These are phyloP conservation scores for Ceyx cyanopectus DNA, from an alignment of 2,113 vertebrate species.

Conservation along the genomic window DNA sequence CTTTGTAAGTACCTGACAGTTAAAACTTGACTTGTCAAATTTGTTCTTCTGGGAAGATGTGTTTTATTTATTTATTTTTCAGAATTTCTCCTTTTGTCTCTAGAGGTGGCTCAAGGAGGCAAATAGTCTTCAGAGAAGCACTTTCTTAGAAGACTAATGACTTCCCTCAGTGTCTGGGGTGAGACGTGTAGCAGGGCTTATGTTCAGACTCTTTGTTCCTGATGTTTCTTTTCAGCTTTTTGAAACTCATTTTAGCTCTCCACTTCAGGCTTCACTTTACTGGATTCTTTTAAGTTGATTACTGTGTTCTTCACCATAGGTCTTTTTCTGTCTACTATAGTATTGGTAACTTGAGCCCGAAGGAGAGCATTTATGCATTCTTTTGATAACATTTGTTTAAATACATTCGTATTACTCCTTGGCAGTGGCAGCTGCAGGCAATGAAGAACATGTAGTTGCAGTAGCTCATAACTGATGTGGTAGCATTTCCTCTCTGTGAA, in stretches of 20 bases:
- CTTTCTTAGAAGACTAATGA: background rate
- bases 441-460: background rate
- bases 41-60: background rate
- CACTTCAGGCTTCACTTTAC: background rate
- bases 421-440: background rate
- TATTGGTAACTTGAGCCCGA: background rate
- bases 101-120: background rate
- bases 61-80: background rate
- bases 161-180: background rate
- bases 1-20: background rate
- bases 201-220: background rate
- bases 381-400: background rate
- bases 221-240: background rate
- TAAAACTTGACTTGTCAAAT: background rate
- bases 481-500: background rate
- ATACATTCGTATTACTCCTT: background rate
- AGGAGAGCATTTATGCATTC: background rate
- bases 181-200: background rate
- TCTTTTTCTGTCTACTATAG: background rate
- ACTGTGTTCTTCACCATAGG: background rate
- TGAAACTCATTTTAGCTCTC: background rate
- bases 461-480: background rate
- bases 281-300: background rate
- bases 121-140: background rate
- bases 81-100: background rate